phyloP scores from a whole-genome alignment of 2,797 vertebrate genomes.

The Lateolabrax maculatus region DNA sequence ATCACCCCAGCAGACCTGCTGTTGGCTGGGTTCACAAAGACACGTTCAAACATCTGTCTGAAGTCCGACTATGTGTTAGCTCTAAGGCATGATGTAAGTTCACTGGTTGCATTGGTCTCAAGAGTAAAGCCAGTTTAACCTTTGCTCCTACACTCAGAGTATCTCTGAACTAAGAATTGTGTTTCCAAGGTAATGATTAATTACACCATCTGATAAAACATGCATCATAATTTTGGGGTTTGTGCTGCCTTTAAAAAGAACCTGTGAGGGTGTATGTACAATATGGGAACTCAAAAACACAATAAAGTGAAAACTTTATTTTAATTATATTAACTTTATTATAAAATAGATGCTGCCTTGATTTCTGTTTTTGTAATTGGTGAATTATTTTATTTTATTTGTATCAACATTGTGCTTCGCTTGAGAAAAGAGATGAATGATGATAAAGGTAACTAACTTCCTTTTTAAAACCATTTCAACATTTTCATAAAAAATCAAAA shows the following conservation, averaged over 20 bases:
- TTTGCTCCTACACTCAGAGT: not conserved
- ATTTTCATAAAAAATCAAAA: too few relatives aligned
- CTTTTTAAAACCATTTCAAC: not conserved
- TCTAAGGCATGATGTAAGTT: not conserved
- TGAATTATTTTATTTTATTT: too few relatives aligned
- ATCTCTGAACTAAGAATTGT: not conserved
- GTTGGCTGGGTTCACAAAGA: too few relatives aligned
- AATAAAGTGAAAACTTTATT: not conserved
- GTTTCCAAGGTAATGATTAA: not conserved
- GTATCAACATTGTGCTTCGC: not conserved
- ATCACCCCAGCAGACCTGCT: too few relatives aligned
- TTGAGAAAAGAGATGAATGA: too few relatives aligned
- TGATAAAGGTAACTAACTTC: too few relatives aligned
- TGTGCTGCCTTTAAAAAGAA: not conserved
- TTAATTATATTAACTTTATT: too few relatives aligned
- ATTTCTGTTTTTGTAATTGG: too few relatives aligned
- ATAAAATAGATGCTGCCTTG: too few relatives aligned
- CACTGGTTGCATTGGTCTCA: not conserved
- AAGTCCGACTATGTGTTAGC: not conserved
- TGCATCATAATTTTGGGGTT: not conserved
- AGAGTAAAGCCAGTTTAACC: slow-evolving; percentile 5
- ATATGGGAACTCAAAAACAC: not conserved
- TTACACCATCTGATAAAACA: not conserved
- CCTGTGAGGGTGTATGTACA: not conserved
- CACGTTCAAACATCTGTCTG: not conserved